A percentile compares a stretch with the other conserved stretches of the same genome.
These are phyloP conservation scores for Drosophila meridionalis DNA, from an alignment of 2,888 invertebrate species.

Conservation along the genomic window DNA sequence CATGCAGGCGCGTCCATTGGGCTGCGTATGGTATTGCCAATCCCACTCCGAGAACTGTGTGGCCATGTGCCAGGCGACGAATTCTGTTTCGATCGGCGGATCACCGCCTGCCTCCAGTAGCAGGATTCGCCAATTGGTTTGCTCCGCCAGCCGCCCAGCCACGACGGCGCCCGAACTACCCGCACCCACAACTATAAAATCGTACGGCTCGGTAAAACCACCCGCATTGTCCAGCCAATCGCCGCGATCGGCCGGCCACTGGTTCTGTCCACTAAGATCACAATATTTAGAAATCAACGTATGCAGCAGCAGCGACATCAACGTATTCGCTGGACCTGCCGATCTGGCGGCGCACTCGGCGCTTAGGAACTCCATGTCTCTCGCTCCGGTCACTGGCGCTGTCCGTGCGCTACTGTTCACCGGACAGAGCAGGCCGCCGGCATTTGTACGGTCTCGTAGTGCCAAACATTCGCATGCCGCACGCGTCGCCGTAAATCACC, in stretches of 20 bases:
- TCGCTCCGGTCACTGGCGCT: slow-evolving; percentile 24
- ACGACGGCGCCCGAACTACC: slow-evolving; percentile 88
- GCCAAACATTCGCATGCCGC: slow-evolving; percentile 58
- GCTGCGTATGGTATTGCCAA: slow-evolving; percentile 84
- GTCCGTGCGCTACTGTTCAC: slow-evolving; percentile 59
- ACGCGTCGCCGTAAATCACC: slow-evolving; percentile 64
- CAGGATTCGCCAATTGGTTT: slow-evolving; percentile 90
- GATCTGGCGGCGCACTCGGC: slow-evolving; percentile 83
- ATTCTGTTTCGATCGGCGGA: slow-evolving; percentile 86
- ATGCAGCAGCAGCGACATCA: slow-evolving; percentile 87
- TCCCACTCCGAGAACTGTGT: slow-evolving; percentile 84
- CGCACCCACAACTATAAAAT: slow-evolving; percentile 87
- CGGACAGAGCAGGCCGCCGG: slow-evolving; percentile 33
- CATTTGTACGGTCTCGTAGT: slow-evolving; percentile 66
- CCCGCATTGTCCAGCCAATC: slow-evolving; percentile 60
- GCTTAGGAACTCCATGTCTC: slow-evolving; percentile 81
- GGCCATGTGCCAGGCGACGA: slow-evolving; percentile 84
- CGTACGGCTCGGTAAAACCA: slow-evolving; percentile 83
- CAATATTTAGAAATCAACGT: slow-evolving; percentile 88
- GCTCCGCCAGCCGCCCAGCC: slow-evolving; percentile 89
- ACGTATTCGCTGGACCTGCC: slow-evolving; percentile 84
- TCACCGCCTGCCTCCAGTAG: slow-evolving; percentile 93
- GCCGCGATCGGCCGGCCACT: slow-evolving; percentile 87
- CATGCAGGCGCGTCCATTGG: slow-evolving; percentile 83
- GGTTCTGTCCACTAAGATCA: slow-evolving; percentile 86